phyloP scores from a whole-genome alignment of 2,113 vertebrate genomes.

The Xerus inauris region DNA sequence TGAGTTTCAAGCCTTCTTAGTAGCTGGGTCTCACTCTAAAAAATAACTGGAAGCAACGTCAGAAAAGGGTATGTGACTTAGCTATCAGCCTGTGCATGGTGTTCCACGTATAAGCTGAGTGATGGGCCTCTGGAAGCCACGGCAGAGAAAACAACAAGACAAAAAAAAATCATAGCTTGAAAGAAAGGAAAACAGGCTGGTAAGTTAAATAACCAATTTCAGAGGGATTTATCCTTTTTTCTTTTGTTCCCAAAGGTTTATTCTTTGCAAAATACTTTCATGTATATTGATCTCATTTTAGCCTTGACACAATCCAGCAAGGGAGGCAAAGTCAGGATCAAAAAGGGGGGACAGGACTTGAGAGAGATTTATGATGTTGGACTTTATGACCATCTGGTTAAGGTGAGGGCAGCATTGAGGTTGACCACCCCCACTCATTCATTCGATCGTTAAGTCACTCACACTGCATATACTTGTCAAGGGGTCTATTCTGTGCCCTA shows the following conservation, averaged over 20 bases:
- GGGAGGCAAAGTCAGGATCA: background rate
- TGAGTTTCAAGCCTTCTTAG: background rate
- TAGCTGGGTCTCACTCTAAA: background rate
- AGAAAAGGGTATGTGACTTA: background rate
- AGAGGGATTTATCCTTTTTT: constrained; percentile 15
- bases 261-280: constrained; percentile 62
- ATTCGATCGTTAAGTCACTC: background rate
- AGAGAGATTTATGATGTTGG: constrained; percentile 54
- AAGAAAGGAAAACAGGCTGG: background rate
- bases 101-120: background rate
- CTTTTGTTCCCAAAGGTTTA: background rate
- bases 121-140: background rate
- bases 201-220: background rate
- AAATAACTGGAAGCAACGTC: background rate
- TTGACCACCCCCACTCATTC: background rate
- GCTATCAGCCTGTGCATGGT: background rate
- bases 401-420: background rate
- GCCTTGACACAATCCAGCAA: constrained; percentile 61
- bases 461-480: background rate
- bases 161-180: background rate
- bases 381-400: constrained; percentile 49
- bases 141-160: background rate
- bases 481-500: accelerated
- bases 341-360: constrained; percentile 43
- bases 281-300: constrained; percentile 65